Evolutionary conservation across 2,797 vertebrate genomes (phyloP), one percentile per base, ranked within the genome.

Genomic region (Tokudaia tokunoshimensis): DNA sequence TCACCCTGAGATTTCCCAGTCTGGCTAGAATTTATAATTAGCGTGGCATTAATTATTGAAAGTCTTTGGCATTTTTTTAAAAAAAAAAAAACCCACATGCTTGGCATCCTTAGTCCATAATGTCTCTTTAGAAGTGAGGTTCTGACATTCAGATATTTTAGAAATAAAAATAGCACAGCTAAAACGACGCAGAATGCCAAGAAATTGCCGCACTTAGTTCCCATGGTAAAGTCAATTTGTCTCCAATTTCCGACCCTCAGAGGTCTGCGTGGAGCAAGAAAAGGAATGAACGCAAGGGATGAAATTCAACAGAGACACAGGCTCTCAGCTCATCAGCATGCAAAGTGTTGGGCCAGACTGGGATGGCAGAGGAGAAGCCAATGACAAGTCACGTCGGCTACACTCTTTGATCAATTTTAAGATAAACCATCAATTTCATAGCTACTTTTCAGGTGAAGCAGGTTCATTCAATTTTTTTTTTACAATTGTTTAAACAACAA

Each of bases 121-220:
- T 95, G 86, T 93, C 90, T 94, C 55, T 92, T 93, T 70, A 91
- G 89, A 94, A 91, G 59, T 63, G 90, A 96, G 37, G 52, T 89
- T 95, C 85, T 94, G 93, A 97, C 61, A 95, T 95, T 41, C 44
- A 95, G 75, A 79, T 76, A 95, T 92, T 96, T 97, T 85, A 72
- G 79, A 88, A 85, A 91, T 95, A 95, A 97, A 97, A 97, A 96
- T 97, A 96, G 95, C 82, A 81, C 78, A 76, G 26, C 85, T 74
- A 96, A 96, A 92, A 85, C 84, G 47, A 82, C 75, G 47, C 52
- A 44, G 80, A 89, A 82, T 74, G 67, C 65, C 76, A 88, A 95
- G 47, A 82, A 88, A 55, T 72, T 44, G 55, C 85, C 26, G 59
- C 41, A 92, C 78, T 96, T 88, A 88, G 81, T 95, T 97, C 92